Conservation (phyloP, 2,888 invertebrate genomes). For the Tipula confusa region DNA sequence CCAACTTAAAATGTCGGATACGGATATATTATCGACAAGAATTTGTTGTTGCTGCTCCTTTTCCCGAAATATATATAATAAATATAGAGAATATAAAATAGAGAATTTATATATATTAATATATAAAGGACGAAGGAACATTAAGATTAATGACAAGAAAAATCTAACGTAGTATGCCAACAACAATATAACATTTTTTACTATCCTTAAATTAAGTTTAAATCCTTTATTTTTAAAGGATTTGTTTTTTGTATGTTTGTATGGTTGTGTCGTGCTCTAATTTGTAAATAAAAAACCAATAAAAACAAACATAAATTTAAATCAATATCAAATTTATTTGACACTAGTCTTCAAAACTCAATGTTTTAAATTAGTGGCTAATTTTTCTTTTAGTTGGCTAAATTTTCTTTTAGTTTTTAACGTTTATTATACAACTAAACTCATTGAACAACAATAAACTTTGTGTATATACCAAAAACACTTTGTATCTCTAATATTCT, state of each 20-base stretch:
- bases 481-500: no score
- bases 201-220: neutral
- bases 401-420: no score
- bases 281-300: neutral
- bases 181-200: neutral
- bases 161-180: neutral
- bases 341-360: no score
- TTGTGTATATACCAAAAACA: no score
- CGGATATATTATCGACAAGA: neutral
- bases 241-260: neutral
- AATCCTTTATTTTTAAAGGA: neutral
- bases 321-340: neutral
- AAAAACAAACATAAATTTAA: neutral
- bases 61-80: neutral
- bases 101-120: no score
- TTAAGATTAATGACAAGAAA: constrained; percentile 20
- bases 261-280: neutral
- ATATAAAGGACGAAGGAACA: neutral
- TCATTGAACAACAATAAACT: no score
- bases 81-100: neutral
- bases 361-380: no score
- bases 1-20: neutral
- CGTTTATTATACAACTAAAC: no score
- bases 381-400: no score
- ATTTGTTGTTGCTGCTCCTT: neutral